phyloP scores from a whole-genome alignment of 2,888 invertebrate species.

The Cosmia trapezina region DNA sequence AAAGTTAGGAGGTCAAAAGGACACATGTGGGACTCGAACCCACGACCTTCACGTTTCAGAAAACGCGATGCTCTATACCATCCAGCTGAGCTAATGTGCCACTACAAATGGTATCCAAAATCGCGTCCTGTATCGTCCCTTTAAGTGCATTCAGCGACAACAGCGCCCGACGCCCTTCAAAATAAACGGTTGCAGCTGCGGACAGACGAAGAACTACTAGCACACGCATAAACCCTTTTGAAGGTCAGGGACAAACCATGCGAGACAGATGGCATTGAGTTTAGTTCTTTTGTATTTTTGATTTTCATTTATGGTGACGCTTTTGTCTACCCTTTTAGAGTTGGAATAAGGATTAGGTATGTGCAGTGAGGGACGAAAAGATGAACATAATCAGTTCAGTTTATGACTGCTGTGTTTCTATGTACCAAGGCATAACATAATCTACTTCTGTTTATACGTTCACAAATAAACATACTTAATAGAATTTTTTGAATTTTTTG shows the following conservation, averaged over 20 bases:
- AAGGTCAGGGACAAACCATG: no score
- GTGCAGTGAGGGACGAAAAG: not conserved
- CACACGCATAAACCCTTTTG: no score
- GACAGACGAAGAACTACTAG: no score
- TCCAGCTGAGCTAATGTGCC: slow-evolving; percentile 41
- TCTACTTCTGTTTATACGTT: not conserved
- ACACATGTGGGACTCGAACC: slow-evolving; percentile 45
- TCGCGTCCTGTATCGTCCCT: slow-evolving; percentile 8
- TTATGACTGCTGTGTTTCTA: no score
- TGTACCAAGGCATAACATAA: no score
- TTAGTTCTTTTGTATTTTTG: not conserved
- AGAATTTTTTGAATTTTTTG: not conserved
- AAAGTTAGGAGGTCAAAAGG: slow-evolving; percentile 2
- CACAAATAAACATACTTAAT: not conserved
- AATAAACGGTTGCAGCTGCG: no score
- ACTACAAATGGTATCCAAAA: not conserved
- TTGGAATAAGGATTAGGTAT: no score
- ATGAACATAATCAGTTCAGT: not conserved
- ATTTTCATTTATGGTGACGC: not conserved
- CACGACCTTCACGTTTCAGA: slow-evolving; percentile 32
- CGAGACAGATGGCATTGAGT: slow-evolving; percentile 24
- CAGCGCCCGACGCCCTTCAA: no score
- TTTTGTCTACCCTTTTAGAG: not conserved
- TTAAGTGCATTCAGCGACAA: slow-evolving; percentile 16
- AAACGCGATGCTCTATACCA: slow-evolving; percentile 35